Conservation (phyloP, 1,140 invertebrate species). For the Brachionus paranguensis region DNA sequence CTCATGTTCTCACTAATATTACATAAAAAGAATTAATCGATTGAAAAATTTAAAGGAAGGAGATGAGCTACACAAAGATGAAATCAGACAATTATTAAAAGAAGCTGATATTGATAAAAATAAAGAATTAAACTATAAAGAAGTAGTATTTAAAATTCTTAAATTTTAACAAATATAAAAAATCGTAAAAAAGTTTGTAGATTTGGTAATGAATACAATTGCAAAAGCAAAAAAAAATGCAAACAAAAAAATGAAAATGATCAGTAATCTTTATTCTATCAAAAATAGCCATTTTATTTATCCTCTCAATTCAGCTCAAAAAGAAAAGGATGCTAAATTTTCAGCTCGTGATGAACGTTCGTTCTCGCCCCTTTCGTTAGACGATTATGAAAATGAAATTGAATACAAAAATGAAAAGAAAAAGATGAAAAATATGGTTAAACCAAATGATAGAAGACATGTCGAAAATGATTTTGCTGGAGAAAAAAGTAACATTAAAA, state of each 20-base stretch:
- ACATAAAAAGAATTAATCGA: no score
- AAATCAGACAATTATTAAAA: not conserved
- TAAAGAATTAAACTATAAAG: not conserved
- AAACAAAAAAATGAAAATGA: not conserved
- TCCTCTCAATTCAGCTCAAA: not conserved
- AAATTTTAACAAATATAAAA: not conserved
- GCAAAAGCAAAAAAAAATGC: not conserved
- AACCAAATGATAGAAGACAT: no score
- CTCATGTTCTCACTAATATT: no score
- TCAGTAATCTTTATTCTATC: not conserved
- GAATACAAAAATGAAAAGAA: no score
- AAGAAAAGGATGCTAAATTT: not conserved
- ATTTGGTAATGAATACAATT: slow-evolving; percentile 17
- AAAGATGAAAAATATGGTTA: no score
- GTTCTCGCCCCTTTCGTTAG: no score
- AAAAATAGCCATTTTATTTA: not conserved
- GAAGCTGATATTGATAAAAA: not conserved
- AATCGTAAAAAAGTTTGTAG: not conserved
- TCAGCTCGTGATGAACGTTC: no score
- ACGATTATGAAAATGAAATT: no score
- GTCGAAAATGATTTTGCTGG: no score
- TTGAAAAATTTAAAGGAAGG: not conserved
- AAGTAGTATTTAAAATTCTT: not conserved
- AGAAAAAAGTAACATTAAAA: no score
- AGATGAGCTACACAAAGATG: not conserved